Evolutionary conservation across 2,888 invertebrate genomes (phyloP).

Genomic region (Rotaria magnacalcarata): DNA sequence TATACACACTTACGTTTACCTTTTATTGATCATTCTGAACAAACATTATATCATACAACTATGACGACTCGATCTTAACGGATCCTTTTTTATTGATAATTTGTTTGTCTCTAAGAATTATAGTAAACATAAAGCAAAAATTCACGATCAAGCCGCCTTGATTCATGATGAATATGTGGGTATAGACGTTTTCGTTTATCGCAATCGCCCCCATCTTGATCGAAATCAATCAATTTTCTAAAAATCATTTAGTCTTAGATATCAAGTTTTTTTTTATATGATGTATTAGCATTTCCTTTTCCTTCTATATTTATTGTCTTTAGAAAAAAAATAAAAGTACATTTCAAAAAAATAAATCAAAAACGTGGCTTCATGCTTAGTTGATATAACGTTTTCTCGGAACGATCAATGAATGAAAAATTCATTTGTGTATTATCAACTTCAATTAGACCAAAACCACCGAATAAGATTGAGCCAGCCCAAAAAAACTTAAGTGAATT

Average conservation of each 20-base stretch:
- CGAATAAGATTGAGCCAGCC: slow-evolving; percentile 49
- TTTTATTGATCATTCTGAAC: slow-evolving; percentile 44
- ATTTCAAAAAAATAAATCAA: not conserved
- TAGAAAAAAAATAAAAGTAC: too few relatives aligned
- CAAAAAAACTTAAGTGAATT: slow-evolving; percentile 54
- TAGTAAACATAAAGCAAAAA: too few relatives aligned
- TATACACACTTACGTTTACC: slow-evolving; percentile 43
- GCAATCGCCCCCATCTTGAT: too few relatives aligned
- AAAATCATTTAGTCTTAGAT: too few relatives aligned
- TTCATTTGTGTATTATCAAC: slow-evolving; percentile 37
- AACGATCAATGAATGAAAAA: slow-evolving; percentile 35
- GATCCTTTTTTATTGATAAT: not conserved
- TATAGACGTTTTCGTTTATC: too few relatives aligned
- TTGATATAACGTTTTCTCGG: slow-evolving; percentile 39
- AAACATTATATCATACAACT: slow-evolving; percentile 45
- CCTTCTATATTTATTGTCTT: too few relatives aligned
- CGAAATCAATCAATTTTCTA: too few relatives aligned
- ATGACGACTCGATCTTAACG: slow-evolving; percentile 35
- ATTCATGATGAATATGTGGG: too few relatives aligned
- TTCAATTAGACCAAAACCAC: slow-evolving; percentile 42
- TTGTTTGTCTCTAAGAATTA: too few relatives aligned
- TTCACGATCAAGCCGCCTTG: too few relatives aligned
- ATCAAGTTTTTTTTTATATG: too few relatives aligned
- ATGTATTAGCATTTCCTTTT: too few relatives aligned
- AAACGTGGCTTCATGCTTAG: slow-evolving; percentile 26